Conservation (phyloP, 2,113 vertebrate genomes). For the Suncus etruscus region DNA sequence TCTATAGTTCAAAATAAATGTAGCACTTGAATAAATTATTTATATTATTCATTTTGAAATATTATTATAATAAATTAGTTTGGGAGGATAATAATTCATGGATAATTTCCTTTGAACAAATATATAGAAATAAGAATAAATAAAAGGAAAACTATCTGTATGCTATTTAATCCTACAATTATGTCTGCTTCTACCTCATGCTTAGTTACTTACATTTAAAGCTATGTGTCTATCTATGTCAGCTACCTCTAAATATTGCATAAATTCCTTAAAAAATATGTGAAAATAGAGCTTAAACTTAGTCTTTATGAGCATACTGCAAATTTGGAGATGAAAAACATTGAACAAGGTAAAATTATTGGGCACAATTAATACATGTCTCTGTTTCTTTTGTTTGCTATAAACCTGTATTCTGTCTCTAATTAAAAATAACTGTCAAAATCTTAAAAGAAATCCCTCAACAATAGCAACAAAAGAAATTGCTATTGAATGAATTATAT, state of each 20-base stretch:
- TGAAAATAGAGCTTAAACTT: no score
- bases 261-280: no score
- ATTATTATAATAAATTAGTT: background rate
- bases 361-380: background rate
- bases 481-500: constrained; percentile 53
- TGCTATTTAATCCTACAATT: no score
- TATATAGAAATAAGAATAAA: background rate
- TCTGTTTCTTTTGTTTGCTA: constrained; percentile 42
- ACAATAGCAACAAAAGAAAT: constrained; percentile 41
- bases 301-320: no score
- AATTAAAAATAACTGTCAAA: constrained; percentile 42
- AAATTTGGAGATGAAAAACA: background rate
- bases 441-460: background rate
- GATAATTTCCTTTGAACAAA: background rate
- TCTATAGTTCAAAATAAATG: background rate
- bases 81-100: background rate
- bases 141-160: background rate
- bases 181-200: no score
- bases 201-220: no score
- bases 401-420: constrained; percentile 30
- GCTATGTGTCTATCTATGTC: background rate
- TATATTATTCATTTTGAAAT: background rate
- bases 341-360: background rate
- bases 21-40: background rate
- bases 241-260: background rate